Evolutionary conservation across 92 coral and sea anemone species (phyloP).

Genomic region (Zoanthus solanderi): DNA sequence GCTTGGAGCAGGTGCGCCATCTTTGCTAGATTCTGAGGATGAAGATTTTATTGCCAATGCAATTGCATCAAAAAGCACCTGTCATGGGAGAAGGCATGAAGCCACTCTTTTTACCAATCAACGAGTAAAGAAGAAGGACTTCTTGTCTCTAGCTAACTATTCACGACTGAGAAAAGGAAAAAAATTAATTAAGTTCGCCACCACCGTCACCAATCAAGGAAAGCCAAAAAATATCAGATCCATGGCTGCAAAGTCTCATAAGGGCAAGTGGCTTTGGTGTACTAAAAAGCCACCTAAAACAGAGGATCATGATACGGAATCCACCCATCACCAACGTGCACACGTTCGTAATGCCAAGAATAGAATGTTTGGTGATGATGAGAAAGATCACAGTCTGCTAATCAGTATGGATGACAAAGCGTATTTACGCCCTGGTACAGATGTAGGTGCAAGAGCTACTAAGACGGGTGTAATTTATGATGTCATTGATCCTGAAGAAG

Average conservation of each 20-base stretch:
- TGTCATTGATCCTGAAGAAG: slow-evolving; percentile 35
- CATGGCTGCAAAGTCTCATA: slow-evolving; percentile 6
- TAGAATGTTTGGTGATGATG: slow-evolving; percentile 41
- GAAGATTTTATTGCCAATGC: slow-evolving; percentile 34
- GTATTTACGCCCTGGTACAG: slow-evolving; percentile 52
- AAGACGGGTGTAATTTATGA: slow-evolving; percentile 35
- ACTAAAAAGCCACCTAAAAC: slow-evolving; percentile 6
- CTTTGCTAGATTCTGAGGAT: slow-evolving; percentile 4
- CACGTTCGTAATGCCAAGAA: slow-evolving; percentile 46
- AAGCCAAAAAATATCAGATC: slow-evolving; percentile 38
- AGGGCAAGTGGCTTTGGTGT: background rate
- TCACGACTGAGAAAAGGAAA: slow-evolving; percentile 35
- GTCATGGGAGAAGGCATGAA: slow-evolving; percentile 46
- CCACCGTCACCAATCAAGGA: slow-evolving; percentile 35
- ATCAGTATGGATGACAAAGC: slow-evolving; percentile 68
- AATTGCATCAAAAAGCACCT: slow-evolving; percentile 8
- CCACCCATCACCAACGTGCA: slow-evolving; percentile 8
- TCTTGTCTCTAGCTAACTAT: slow-evolving; percentile 28
- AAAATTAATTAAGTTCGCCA: slow-evolving; percentile 34
- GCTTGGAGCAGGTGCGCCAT: slow-evolving; percentile 33
- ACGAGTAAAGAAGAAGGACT: slow-evolving; percentile 46
- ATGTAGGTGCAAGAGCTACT: slow-evolving; percentile 41
- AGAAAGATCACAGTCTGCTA: slow-evolving; percentile 38
- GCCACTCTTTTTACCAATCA: slow-evolving; percentile 38
- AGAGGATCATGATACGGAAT: background rate